Percentiles rank a stretch among this genome's conserved stretches.
phyloP scores from a whole-genome alignment of 2,797 vertebrate genomes.

The Oophaga sylvatica region DNA sequence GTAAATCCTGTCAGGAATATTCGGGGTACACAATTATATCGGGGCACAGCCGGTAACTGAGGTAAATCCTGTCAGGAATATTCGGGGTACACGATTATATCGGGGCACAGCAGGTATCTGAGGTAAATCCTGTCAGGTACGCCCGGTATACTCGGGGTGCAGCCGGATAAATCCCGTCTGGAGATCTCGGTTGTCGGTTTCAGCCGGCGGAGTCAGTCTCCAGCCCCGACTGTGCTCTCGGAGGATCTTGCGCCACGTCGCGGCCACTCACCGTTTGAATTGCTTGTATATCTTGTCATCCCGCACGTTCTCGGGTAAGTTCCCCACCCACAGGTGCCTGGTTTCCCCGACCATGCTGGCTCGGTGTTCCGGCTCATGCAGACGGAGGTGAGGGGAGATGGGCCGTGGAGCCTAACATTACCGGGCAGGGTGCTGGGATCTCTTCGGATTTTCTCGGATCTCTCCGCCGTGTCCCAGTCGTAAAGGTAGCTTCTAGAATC shows the following conservation, averaged over 20 bases:
- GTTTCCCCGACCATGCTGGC: constrained; percentile 98
- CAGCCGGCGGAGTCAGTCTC: neutral
- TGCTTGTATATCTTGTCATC: constrained; percentile 99
- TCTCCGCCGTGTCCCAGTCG: constrained; percentile 57
- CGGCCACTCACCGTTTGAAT: constrained; percentile 95
- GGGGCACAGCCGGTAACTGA: neutral
- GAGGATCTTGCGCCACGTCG: too few relatives aligned
- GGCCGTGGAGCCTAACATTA: constrained; percentile 60
- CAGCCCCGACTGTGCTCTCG: too few relatives aligned
- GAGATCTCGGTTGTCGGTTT: neutral
- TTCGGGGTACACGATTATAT: too few relatives aligned
- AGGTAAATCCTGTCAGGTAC: neutral
- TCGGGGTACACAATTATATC: too few relatives aligned
- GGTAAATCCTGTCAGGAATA: neutral
- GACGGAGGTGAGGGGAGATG: constrained; percentile 46
- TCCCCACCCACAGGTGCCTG: constrained; percentile 99
- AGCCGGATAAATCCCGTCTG: too few relatives aligned
- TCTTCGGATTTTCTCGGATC: constrained; percentile 10
- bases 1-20: too few relatives aligned
- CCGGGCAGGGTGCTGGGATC: constrained; percentile 36
- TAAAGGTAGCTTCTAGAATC: too few relatives aligned
- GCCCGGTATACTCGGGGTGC: too few relatives aligned
- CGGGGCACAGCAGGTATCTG: neutral
- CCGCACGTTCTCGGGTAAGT: constrained; percentile 98
- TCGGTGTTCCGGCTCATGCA: constrained; percentile 79